phyloP scores from a whole-genome alignment of 2,113 vertebrate genomes.

The Haplotaxodon microlepis region DNA sequence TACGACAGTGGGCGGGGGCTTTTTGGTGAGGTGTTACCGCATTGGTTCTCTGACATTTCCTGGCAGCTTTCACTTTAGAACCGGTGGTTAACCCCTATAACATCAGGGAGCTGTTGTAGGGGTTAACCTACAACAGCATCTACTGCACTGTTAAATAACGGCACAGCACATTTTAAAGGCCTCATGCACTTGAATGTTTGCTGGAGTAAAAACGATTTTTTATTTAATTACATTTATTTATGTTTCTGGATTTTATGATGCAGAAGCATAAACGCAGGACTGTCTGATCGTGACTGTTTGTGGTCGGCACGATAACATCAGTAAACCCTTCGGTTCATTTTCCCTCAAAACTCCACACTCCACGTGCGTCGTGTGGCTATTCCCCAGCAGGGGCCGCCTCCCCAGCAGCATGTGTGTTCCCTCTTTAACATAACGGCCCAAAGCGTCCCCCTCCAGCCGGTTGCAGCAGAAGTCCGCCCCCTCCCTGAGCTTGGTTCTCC shows the following conservation, averaged over 20 bases:
- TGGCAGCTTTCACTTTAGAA: background rate
- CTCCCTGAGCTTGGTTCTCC: background rate
- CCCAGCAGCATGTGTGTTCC: background rate
- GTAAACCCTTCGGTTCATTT: background rate
- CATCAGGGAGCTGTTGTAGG: background rate
- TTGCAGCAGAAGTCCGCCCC: background rate
- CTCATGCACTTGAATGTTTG: background rate
- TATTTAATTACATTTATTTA: background rate
- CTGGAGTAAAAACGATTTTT: background rate
- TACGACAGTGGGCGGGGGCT: background rate
- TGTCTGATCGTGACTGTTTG: background rate
- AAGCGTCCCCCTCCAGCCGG: background rate
- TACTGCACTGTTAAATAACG: background rate
- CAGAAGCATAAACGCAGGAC: background rate
- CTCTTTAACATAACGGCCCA: background rate
- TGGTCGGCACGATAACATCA: background rate
- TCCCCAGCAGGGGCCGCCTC: background rate
- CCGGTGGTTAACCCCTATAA: background rate
- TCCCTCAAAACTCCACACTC: background rate
- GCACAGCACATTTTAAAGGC: background rate
- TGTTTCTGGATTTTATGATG: background rate
- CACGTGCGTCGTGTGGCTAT: rapidly evolving
- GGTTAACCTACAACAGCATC: background rate
- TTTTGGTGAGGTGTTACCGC: background rate
- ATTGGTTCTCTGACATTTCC: background rate